A percentile compares a stretch with the other conserved stretches of the same genome.
phyloP scores from a whole-genome alignment of 2,888 invertebrate species.

The Diogma glabrata region DNA sequence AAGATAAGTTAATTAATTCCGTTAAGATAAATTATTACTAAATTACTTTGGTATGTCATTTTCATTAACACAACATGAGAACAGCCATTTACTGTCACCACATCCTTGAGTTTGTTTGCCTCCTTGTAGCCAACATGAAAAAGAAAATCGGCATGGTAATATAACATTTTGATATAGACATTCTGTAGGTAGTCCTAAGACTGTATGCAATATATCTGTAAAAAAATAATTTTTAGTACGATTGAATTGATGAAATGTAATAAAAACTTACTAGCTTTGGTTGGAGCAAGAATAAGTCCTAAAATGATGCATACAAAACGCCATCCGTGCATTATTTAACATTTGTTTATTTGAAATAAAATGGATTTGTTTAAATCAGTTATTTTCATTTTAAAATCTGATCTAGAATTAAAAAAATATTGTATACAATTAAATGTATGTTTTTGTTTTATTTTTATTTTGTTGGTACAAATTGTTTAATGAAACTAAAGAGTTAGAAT shows the following conservation, averaged over 20 bases:
- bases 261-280: conserved; percentile 6
- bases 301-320: background rate
- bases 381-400: no score
- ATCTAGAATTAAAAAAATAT: no score
- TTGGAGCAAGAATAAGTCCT: background rate
- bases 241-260: background rate
- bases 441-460: no score
- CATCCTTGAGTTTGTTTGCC: conserved; percentile 55
- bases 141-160: conserved; percentile 54
- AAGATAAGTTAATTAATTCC: background rate
- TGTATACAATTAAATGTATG: no score
- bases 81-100: conserved; percentile 55
- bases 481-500: no score
- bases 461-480: no score
- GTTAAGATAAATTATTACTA: conserved; percentile 12
- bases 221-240: background rate
- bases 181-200: conserved; percentile 33
- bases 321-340: conserved; percentile 13
- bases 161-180: conserved; percentile 42
- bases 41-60: conserved; percentile 19
- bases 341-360: no score
- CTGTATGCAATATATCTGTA: conserved; percentile 31
- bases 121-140: conserved; percentile 65
- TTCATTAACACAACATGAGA: conserved; percentile 54
- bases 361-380: no score